Evolutionary conservation across 1,140 invertebrate genomes (phyloP).

Genomic region (Macrobrachium nipponense): DNA sequence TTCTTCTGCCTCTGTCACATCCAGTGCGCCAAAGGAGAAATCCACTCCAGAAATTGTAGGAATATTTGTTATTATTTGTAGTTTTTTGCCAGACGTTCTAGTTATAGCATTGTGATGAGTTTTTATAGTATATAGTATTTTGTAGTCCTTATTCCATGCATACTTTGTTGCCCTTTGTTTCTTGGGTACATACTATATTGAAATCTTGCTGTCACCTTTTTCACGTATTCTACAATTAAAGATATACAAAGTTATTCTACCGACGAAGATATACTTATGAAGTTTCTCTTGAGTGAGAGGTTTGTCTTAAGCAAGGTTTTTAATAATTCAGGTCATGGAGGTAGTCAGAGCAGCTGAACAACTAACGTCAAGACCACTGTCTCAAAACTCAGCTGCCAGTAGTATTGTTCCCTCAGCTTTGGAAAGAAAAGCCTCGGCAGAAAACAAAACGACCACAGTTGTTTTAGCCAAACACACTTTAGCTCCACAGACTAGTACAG

Average conservation of each 20-base stretch:
- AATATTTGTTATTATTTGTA: constrained; percentile 6
- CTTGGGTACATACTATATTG: too few relatives aligned
- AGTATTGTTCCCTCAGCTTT: not conserved
- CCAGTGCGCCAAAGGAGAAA: constrained; percentile 40
- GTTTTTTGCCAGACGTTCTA: not conserved
- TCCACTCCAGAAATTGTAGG: constrained; percentile 55
- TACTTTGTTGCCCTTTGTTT: too few relatives aligned
- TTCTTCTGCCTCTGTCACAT: constrained; percentile 6
- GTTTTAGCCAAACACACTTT: constrained; percentile 52
- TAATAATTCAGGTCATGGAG: constrained; percentile 44
- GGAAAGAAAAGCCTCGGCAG: constrained; percentile 40
- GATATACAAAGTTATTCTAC: too few relatives aligned
- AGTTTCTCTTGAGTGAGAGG: not conserved
- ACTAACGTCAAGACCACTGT: constrained; percentile 43
- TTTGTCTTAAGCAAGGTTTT: not conserved
- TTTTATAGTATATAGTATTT: too few relatives aligned
- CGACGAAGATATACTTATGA: too few relatives aligned
- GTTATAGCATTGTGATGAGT: not conserved
- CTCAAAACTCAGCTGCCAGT: constrained; percentile 43
- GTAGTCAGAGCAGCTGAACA: constrained; percentile 51
- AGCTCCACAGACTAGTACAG: constrained; percentile 56
- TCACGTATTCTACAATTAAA: too few relatives aligned
- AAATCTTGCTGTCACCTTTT: too few relatives aligned
- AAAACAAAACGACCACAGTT: constrained; percentile 51
- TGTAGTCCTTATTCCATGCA: too few relatives aligned